These are phyloP conservation scores for Pentamera pediparva DNA, from an alignment of 53 echinoderm and acorn worm species.

Conservation along the genomic window DNA sequence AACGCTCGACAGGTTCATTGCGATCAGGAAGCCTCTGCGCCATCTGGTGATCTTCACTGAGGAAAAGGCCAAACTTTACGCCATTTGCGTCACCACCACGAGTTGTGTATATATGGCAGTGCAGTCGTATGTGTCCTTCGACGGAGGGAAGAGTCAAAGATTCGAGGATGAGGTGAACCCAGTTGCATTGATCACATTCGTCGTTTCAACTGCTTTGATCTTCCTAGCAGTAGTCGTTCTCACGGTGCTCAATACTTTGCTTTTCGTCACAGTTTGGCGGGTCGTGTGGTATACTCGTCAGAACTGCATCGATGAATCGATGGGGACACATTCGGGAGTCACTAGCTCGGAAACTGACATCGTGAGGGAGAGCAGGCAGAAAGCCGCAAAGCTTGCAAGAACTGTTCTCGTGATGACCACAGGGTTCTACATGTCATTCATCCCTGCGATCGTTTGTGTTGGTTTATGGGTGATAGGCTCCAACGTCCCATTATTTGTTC, in stretches of 20 bases:
- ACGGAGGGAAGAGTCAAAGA: neutral
- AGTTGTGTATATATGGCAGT: neutral
- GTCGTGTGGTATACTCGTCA: too few relatives aligned
- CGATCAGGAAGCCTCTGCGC: neutral
- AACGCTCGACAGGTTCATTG: neutral
- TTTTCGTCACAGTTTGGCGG: too few relatives aligned
- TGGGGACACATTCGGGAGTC: too few relatives aligned
- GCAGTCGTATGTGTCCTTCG: neutral
- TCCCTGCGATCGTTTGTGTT: neutral
- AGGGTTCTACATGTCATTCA: neutral
- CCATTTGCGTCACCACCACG: neutral
- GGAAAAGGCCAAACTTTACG: neutral
- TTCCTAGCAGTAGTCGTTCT: neutral
- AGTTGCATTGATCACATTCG: neutral
- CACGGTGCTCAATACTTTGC: neutral
- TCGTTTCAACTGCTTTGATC: neutral
- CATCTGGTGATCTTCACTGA: neutral
- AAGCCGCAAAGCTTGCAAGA: too few relatives aligned
- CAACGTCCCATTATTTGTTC: neutral
- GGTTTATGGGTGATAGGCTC: neutral
- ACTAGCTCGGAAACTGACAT: too few relatives aligned
- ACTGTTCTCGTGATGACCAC: slow-evolving; percentile 6
- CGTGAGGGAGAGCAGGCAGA: too few relatives aligned
- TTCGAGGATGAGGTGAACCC: too few relatives aligned
- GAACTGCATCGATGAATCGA: too few relatives aligned